Percentiles rank a stretch among this genome's conserved stretches.
These are phyloP conservation scores for Acanthosepion lycidas DNA, from an alignment of 2,888 invertebrate genomes.

Conservation along the genomic window DNA sequence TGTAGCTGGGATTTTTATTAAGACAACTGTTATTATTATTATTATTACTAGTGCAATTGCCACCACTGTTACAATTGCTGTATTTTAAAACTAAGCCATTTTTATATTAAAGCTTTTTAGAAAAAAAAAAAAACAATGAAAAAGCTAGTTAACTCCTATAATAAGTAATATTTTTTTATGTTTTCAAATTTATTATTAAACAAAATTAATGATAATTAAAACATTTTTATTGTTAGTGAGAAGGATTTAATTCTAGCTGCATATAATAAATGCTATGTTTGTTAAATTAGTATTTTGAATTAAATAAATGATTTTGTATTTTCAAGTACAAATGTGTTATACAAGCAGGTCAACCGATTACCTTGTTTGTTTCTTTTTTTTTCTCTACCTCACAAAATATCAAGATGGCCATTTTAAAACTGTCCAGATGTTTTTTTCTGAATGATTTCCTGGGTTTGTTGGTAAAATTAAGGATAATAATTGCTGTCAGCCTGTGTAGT, in stretches of 20 bases:
- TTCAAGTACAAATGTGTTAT: background rate
- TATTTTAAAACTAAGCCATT: background rate
- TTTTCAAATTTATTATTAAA: background rate
- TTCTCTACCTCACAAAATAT: background rate
- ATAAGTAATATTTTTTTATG: background rate
- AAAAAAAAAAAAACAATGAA: background rate
- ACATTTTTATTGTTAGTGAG: background rate
- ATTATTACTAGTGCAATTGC: background rate
- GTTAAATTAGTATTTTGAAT: too few species aligned
- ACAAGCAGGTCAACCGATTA: background rate
- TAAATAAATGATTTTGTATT: background rate
- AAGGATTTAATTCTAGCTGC: too few species aligned
- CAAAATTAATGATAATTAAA: background rate
- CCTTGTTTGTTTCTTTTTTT: background rate
- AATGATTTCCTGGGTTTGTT: too few species aligned
- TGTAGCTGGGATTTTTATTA: too few species aligned
- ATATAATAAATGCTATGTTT: too few species aligned
- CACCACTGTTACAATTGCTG: background rate
- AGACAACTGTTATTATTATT: too few species aligned
- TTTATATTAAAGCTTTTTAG: background rate
- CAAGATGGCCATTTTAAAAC: background rate
- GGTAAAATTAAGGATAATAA: background rate
- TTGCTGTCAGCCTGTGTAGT: background rate
- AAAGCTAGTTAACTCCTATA: background rate
- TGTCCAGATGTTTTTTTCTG: background rate